These are phyloP conservation scores for Drosophila kambysellisi DNA, from an alignment of 2,888 invertebrate genomes.

Conservation along the genomic window DNA sequence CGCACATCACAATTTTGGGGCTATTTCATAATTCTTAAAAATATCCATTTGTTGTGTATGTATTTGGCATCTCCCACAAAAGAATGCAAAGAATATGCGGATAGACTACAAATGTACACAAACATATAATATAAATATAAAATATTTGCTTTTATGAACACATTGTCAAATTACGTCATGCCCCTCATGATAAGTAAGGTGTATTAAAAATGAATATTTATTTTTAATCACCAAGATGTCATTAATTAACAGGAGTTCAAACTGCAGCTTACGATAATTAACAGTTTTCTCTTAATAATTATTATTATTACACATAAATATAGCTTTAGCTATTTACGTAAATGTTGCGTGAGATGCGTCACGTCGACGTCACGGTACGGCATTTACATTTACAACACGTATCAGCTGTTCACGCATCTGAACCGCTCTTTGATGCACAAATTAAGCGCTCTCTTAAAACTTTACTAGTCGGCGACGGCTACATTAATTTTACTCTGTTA, in stretches of 20 bases:
- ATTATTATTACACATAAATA: not conserved
- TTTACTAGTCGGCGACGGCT: not conserved
- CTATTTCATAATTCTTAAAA: constrained; percentile 59
- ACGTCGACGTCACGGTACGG: constrained; percentile 43
- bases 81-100: constrained; percentile 30
- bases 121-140: constrained; percentile 15
- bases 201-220: not conserved
- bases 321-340: constrained; percentile 1
- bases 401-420: constrained; percentile 44
- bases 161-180: constrained; percentile 31
- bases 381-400: constrained; percentile 7
- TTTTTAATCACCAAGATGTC: not conserved
- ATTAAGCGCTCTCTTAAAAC: constrained; percentile 22
- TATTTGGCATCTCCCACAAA: constrained; percentile 42
- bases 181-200: not conserved
- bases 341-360: not conserved
- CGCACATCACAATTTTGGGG: constrained; percentile 8
- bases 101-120: constrained; percentile 19
- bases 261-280: not conserved
- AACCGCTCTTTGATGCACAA: constrained; percentile 25
- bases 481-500: not conserved
- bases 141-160: constrained; percentile 6
- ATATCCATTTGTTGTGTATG: constrained; percentile 37
- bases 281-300: not conserved
- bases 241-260: not conserved